These are phyloP conservation scores for Melanerpes aurifrons DNA, from an alignment of 2,113 vertebrate species.

Conservation along the genomic window DNA sequence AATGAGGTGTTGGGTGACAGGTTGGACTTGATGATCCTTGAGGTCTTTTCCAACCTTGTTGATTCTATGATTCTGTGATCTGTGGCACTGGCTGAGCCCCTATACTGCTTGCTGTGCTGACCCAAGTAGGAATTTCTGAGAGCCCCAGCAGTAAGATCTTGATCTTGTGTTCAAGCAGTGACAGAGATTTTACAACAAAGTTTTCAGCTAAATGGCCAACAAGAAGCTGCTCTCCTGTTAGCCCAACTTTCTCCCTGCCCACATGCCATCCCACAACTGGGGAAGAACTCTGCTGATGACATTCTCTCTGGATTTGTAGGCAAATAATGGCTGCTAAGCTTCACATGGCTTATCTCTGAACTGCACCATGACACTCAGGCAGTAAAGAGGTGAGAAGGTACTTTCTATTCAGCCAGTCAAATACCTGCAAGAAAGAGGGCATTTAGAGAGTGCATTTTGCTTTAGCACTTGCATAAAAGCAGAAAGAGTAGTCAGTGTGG, in stretches of 20 bases:
- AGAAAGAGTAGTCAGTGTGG: neutral
- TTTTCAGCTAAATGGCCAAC: neutral
- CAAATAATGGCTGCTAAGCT: neutral
- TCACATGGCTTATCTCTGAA: neutral
- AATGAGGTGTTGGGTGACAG: too few relatives aligned
- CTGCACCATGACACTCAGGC: neutral
- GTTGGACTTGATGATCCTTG: too few relatives aligned
- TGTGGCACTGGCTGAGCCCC: neutral
- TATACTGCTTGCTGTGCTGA: neutral
- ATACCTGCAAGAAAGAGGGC: neutral
- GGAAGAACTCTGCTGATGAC: neutral
- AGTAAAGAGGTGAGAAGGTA: neutral
- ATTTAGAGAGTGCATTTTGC: neutral
- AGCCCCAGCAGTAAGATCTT: neutral
- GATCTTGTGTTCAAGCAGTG: neutral
- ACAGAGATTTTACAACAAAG: neutral
- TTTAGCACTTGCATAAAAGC: neutral
- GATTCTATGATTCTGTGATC: too few relatives aligned
- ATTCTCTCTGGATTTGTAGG: neutral
- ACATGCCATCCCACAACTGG: neutral
- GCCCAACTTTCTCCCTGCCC: neutral
- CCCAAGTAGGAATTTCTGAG: neutral
- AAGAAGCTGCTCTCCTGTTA: neutral
- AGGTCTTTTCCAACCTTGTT: too few relatives aligned
- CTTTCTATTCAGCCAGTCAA: neutral